phyloP scores from a whole-genome alignment of 2,113 vertebrate genomes.

The Stigmatopora argus region DNA sequence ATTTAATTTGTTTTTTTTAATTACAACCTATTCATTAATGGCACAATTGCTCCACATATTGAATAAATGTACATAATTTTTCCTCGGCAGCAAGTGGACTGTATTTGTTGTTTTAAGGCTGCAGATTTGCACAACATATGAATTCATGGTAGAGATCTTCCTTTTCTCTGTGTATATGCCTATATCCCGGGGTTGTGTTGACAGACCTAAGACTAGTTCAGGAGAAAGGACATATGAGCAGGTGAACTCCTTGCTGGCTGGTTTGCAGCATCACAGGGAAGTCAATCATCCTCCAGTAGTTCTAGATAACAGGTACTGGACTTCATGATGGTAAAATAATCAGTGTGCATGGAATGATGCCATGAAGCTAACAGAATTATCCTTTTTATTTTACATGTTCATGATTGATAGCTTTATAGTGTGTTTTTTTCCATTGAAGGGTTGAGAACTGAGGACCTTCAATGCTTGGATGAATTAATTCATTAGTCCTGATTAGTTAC shows the following conservation, averaged over 20 bases:
- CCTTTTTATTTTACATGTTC: neutral
- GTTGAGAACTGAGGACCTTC: conserved; percentile 16
- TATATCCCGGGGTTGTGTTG: conserved; percentile 26
- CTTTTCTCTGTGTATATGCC: conserved; percentile 15
- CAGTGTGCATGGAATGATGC: conserved; percentile 34
- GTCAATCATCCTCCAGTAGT: conserved; percentile 41
- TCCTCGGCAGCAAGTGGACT: neutral
- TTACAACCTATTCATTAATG: no score
- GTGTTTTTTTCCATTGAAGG: conserved; percentile 10
- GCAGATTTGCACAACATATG: neutral
- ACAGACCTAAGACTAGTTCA: conserved; percentile 52
- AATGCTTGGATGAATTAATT: conserved; percentile 25
- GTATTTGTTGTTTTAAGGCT: neutral
- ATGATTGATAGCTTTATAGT: conserved; percentile 2
- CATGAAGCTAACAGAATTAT: conserved; percentile 7
- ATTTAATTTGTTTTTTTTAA: no score
- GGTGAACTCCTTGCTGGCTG: conserved; percentile 67
- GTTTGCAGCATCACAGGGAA: conserved; percentile 61
- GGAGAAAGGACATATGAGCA: conserved; percentile 56
- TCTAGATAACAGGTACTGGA: conserved; percentile 61
- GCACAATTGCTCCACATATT: neutral
- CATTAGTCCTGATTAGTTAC: neutral
- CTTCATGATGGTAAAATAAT: conserved; percentile 13
- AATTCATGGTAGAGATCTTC: conserved; percentile 12
- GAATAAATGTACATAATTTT: neutral